phyloP scores from a whole-genome alignment of 2,113 vertebrate species.

The Vicugna pacos region DNA sequence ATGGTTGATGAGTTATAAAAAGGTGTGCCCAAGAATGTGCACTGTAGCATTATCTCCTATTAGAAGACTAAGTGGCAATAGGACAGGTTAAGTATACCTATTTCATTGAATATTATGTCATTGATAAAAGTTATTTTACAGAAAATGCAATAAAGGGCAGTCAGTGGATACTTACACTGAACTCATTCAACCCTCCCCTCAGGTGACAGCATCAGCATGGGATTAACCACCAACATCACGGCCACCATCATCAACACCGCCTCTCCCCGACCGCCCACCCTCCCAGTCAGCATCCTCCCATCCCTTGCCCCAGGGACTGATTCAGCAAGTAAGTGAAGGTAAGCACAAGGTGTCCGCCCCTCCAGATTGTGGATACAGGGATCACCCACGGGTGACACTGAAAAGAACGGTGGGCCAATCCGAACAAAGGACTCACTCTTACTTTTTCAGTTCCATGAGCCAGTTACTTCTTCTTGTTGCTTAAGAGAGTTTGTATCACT shows the following conservation, averaged over 20 bases:
- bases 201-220: fast-evolving
- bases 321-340: background rate
- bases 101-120: background rate
- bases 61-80: background rate
- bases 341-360: background rate
- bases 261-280: background rate
- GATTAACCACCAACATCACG: background rate
- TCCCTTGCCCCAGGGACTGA: background rate
- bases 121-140: background rate
- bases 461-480: background rate
- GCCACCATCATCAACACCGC: background rate
- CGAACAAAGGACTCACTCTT: background rate
- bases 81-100: too few species aligned
- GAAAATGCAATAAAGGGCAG: background rate
- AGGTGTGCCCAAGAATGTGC: too few species aligned
- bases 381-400: background rate
- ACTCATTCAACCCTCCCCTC: fast-evolving
- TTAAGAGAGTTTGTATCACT: background rate
- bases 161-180: too few species aligned
- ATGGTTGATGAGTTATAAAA: background rate
- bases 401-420: background rate
- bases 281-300: background rate
- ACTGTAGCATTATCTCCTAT: too few species aligned
- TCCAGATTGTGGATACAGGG: background rate
- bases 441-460: background rate